Conservation (phyloP, 1,140 invertebrate species). For the Hyles euphorbiae region DNA sequence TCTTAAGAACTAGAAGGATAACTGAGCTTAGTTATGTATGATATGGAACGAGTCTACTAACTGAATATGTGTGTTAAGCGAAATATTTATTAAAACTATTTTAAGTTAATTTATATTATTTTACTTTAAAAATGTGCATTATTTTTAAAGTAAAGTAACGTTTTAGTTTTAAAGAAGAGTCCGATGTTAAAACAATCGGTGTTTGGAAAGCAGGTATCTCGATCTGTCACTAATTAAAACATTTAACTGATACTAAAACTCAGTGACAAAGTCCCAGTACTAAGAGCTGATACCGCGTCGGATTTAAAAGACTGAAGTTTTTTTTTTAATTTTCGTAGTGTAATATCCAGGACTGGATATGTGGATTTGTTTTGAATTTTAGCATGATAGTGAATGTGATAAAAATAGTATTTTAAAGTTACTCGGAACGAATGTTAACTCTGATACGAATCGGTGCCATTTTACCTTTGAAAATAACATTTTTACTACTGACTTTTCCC, state of each 20-base stretch:
- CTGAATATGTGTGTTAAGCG: conserved; percentile 32
- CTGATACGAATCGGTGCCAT: conserved; percentile 36
- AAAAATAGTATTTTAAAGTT: conserved; percentile 55
- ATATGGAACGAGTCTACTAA: conserved; percentile 33
- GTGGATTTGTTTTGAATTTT: conserved; percentile 47
- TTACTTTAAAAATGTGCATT: conserved; percentile 37
- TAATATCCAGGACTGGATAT: conserved; percentile 50
- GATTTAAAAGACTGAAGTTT: conserved; percentile 58
- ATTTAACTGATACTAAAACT: too few relatives aligned
- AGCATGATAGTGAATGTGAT: conserved; percentile 55
- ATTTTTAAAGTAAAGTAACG: conserved; percentile 34
- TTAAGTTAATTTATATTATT: conserved; percentile 39
- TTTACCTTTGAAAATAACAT: conserved; percentile 30
- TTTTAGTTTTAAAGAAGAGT: conserved; percentile 37
- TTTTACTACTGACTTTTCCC: conserved; percentile 55
- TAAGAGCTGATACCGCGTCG: conserved; percentile 32
- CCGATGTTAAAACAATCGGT: conserved; percentile 38
- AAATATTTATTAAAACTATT: conserved; percentile 60
- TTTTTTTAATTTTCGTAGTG: conserved; percentile 40
- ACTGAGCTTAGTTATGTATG: conserved; percentile 29
- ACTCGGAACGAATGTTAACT: conserved; percentile 34
- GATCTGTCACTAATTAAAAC: conserved; percentile 9
- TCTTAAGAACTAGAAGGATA: conserved; percentile 34
- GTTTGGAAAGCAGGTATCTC: conserved; percentile 30
- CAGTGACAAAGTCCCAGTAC: not conserved